Conservation (phyloP, 2,888 invertebrate genomes). For the Tenthredo distinguenda region DNA sequence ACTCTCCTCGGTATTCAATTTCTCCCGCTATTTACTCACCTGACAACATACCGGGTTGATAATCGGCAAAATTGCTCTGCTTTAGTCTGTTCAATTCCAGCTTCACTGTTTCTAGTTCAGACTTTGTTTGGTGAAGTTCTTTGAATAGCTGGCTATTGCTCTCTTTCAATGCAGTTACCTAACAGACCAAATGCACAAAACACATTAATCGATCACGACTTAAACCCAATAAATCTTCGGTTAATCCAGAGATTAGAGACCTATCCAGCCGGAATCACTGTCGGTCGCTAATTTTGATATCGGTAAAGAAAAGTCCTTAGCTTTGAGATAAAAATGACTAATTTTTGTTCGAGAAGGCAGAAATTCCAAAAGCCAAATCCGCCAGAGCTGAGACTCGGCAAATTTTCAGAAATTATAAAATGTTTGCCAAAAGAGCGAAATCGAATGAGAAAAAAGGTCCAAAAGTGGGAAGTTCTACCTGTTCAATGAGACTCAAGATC, state of each 20-base stretch:
- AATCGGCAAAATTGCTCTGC: conserved; percentile 69
- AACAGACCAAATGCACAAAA: not conserved
- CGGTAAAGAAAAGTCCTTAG: not conserved
- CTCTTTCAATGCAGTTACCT: conserved; percentile 82
- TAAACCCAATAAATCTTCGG: not conserved
- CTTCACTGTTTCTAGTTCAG: conserved; percentile 78
- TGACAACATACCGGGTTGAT: conserved; percentile 76
- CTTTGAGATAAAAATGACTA: not conserved
- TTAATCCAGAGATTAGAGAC: not conserved
- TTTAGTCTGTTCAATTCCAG: conserved; percentile 70
- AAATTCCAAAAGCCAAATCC: not conserved
- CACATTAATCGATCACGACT: not conserved
- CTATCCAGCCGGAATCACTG: not conserved
- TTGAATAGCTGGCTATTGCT: conserved; percentile 87
- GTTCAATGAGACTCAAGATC: conserved; percentile 85
- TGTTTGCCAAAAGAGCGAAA: not conserved
- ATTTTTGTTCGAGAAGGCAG: not conserved
- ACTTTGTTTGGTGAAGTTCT: conserved; percentile 87
- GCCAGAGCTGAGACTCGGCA: not conserved
- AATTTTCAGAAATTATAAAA: not conserved
- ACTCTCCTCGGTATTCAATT: not conserved
- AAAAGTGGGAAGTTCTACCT: conserved; percentile 80
- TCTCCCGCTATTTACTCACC: conserved; percentile 63
- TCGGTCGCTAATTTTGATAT: not conserved
- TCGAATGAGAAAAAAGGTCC: not conserved